A percentile compares a stretch with the other conserved stretches of the same genome.
Evolutionary conservation across 2,797 vertebrate species (phyloP).

Genomic region (Rhynchonycteris naso): DNA sequence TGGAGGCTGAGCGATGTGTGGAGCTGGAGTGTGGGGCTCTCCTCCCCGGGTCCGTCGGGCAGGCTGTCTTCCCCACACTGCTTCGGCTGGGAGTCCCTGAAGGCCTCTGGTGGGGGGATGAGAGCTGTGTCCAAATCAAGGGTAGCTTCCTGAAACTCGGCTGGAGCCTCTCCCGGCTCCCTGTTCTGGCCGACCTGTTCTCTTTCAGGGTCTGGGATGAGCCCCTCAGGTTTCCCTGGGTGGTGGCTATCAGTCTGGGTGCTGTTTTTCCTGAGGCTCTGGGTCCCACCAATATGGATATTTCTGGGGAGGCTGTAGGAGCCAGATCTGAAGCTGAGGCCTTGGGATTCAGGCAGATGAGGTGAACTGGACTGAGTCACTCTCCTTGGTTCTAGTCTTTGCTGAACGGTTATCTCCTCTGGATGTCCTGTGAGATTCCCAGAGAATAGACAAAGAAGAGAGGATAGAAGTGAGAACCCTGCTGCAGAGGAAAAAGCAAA

Average conservation of each 20-base stretch:
- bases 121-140: slow-evolving; percentile 41
- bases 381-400: neutral
- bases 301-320: slow-evolving; percentile 80
- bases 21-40: neutral
- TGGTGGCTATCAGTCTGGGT: neutral
- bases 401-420: neutral
- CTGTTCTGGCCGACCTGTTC: neutral
- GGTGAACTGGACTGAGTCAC: neutral
- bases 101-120: slow-evolving; percentile 81
- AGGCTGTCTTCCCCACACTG: neutral
- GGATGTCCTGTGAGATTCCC: slow-evolving; percentile 39
- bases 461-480: neutral
- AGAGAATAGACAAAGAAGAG: neutral
- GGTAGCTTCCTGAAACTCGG: neutral
- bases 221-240: neutral
- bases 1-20: neutral
- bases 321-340: slow-evolving; percentile 53
- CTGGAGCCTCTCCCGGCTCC: neutral
- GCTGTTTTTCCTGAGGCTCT: slow-evolving; percentile 12
- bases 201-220: neutral
- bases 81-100: slow-evolving; percentile 69
- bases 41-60: neutral
- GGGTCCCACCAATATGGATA: slow-evolving; percentile 63
- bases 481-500: neutral
- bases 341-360: neutral